Evolutionary conservation across 2,113 vertebrate genomes (phyloP), one percentile per base, ranked within the genome.

Genomic region (Spea multiplicata): DNA sequence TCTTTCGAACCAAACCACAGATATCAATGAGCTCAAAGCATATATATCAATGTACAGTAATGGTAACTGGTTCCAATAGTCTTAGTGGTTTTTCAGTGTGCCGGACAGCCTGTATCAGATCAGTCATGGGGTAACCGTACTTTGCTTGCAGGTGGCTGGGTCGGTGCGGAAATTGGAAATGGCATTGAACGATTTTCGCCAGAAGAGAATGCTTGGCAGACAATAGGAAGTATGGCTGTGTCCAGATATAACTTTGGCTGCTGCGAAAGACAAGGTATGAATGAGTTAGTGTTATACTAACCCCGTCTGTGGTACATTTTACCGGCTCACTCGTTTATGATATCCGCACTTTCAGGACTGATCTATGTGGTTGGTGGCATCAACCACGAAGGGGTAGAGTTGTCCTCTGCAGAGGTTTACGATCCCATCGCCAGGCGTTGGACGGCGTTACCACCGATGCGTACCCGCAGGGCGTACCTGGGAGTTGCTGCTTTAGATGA

Each of bases 101-200:
- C n/a, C n/a, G n/a, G n/a, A n/a, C n/a, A n/a, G n/a, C n/a, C n/a
- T n/a, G n/a, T n/a, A n/a, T n/a, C n/a, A n/a, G n/a, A n/a, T n/a
- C n/a, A n/a, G n/a, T n/a, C n/a, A n/a, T n/a, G n/a, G n/a, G n/a
- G n/a, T 30, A 30, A 30, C 30, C 30, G 2, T 30, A 30, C 30
- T 30, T 30, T 30, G 30, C 74, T 87, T 90, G 55, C 72, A 99
- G 96, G 96, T 71, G 97, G 97, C 7, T 99, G 95, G 96, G 82
- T 99, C 71, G 97, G 97, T 81, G 93, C 96, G 16, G 97, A 99
- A 88, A 98, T 99, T n/a, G 97, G 97, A 14, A 95, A 94, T 53
- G 95, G 96, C 47, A 95, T 99, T 90, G 97, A 99, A 86, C 91
- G 96, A 78, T 99, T 94, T 66, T 97, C 99, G 88, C 96, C 97